Percentiles rank a stretch among this genome's conserved stretches.
Evolutionary conservation across 2,888 invertebrate species (phyloP).

Genomic region (Helleia helle): DNA sequence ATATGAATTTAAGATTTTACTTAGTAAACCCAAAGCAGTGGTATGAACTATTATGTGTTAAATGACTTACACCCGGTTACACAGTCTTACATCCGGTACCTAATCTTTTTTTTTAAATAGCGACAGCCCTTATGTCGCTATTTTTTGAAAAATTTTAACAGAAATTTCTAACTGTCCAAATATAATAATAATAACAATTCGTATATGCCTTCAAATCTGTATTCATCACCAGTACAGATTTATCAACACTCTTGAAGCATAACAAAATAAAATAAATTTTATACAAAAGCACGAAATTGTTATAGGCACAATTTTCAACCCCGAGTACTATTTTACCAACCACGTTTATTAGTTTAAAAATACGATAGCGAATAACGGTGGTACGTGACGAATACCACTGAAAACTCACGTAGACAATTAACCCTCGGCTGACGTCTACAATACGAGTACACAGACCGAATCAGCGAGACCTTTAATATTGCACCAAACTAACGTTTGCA

Average conservation of each 20-base stretch:
- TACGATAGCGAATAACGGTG: constrained; percentile 17
- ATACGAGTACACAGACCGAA: constrained; percentile 34
- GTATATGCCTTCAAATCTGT: no score
- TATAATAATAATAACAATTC: no score
- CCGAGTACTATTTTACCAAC: not conserved
- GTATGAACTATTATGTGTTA: no score
- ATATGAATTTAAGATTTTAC: no score
- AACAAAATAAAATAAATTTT: not conserved
- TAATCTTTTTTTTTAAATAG: no score
- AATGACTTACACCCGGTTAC: no score
- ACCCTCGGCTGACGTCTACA: constrained; percentile 52
- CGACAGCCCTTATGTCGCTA: no score
- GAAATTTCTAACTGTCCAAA: no score
- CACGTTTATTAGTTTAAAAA: constrained; percentile 9
- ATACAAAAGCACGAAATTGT: not conserved
- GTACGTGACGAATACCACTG: constrained; percentile 56
- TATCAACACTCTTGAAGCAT: not conserved
- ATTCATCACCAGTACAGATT: no score
- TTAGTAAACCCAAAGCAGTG: no score
- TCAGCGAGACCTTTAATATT: constrained; percentile 11
- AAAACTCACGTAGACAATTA: constrained; percentile 67
- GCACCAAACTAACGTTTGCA: not conserved
- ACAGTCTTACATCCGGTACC: no score
- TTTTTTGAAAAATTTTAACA: no score
- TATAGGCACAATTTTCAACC: constrained; percentile 6